phyloP scores from a whole-genome alignment of 1,140 invertebrate genomes.

The Euura saliciscinereae region DNA sequence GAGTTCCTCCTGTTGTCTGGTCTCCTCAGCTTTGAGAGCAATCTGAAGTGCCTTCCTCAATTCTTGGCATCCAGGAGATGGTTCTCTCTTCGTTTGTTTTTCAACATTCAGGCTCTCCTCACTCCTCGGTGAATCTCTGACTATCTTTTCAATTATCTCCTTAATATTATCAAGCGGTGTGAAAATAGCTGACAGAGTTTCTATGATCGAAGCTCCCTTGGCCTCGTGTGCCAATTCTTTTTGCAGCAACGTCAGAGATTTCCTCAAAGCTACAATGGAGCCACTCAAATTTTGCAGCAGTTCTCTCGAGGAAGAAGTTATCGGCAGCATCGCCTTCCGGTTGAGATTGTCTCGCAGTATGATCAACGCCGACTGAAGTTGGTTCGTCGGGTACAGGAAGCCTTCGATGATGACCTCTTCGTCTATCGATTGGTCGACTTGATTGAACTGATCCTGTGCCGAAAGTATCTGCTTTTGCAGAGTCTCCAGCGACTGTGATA shows the following conservation, averaged over 20 bases:
- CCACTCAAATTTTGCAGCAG: conserved; percentile 34
- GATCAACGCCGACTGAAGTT: conserved; percentile 40
- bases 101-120: not conserved
- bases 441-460: conserved; percentile 38
- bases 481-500: conserved; percentile 44
- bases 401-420: conserved; percentile 52
- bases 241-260: conserved; percentile 31
- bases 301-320: conserved; percentile 15
- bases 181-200: conserved; percentile 45
- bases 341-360: conserved; percentile 30
- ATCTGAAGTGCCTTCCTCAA: conserved; percentile 5
- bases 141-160: conserved; percentile 22
- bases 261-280: conserved; percentile 34
- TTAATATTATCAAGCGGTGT: conserved; percentile 41
- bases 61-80: conserved; percentile 12
- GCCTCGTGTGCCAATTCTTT: conserved; percentile 33
- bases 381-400: conserved; percentile 50
- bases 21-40: not conserved
- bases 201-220: conserved; percentile 43
- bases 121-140: conserved; percentile 6
- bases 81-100: conserved; percentile 1
- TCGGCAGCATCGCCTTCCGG: not conserved
- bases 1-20: not conserved
- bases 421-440: conserved; percentile 39
- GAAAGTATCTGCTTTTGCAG: conserved; percentile 47